phyloP scores from a whole-genome alignment of 2,797 vertebrate genomes.

The Pangasius krempfi region DNA sequence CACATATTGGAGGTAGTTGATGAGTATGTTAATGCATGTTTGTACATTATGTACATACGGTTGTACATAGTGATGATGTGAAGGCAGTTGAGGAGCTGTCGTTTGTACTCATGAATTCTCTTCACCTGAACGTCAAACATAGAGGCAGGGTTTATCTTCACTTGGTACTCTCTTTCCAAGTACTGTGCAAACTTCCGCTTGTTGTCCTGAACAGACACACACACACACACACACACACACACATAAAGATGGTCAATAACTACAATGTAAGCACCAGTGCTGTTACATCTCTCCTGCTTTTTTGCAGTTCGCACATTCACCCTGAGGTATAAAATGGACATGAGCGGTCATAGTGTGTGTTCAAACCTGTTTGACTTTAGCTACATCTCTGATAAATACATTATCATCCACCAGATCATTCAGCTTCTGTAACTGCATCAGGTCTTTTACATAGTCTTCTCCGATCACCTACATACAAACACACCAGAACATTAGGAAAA shows the following conservation, averaged over 20 bases:
- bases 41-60: slow-evolving; percentile 74
- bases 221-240: not conserved
- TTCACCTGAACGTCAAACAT: slow-evolving; percentile 98
- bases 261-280: not conserved
- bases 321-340: not conserved
- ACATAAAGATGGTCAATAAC: not conserved
- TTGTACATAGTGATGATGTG: slow-evolving; percentile 94
- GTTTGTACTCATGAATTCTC: slow-evolving; percentile 96
- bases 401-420: slow-evolving; percentile 79
- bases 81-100: slow-evolving; percentile 95
- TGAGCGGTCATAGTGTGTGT: not conserved
- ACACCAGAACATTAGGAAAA: not conserved
- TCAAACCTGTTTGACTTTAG: slow-evolving; percentile 91
- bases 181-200: slow-evolving; percentile 90
- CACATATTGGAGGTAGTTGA: not conserved
- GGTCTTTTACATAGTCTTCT: slow-evolving; percentile 89
- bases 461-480: slow-evolving; percentile 84
- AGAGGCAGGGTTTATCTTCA: slow-evolving; percentile 89
- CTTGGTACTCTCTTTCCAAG: slow-evolving; percentile 88
- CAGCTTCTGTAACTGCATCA: slow-evolving; percentile 84
- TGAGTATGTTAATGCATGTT: not conserved
- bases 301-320: not conserved
- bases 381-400: slow-evolving; percentile 84
- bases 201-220: slow-evolving; percentile 81
- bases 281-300: not conserved